Evolutionary conservation across 2,888 invertebrate species (phyloP), one percentile per base, ranked within the genome.

Genomic region (Aelia acuminata): DNA sequence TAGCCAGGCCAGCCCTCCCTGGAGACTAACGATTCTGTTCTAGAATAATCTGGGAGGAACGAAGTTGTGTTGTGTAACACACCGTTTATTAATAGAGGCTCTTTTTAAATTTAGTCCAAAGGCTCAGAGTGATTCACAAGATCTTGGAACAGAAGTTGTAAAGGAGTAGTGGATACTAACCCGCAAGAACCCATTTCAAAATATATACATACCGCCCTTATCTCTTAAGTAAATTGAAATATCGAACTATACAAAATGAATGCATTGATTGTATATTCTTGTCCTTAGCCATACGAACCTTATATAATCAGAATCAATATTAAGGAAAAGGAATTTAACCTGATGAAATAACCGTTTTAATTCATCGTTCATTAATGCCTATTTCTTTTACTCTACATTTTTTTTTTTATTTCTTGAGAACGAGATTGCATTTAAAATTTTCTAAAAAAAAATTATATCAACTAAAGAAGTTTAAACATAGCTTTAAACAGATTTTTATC

Each of bases 31-130:
- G 35, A 10, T 39, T 75, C 39, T 39, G 63, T 35, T 80, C 80
- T 80, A 80, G 80, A 80, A 80, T 47, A 47, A 43, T 80, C 80
- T 80, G 43, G 43, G 43, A 43, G 80, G 43, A 47, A 43, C n/a
- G 80, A 80, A 43, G 80, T 47, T 80, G 3, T 80, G 43, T 47
- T 80, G 80, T 80, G 80, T 80, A 80, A 47, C 43, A 43, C 43
- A 39, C 39, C 13, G 43, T 80, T 47, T 80, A 80, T 80, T 80
- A 47, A 80, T 80, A 80, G 80, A 22, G 1, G 35, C 35, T 35
- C 31, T 70, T 7, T 10, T 35, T 70, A 70, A 70, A 70, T 70
- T 70, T 70, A 35, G 63, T 35, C 63, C 18, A 57, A 26, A 35
- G 35, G 35, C 31, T 18, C 26, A 10, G 4, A 3, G 35, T 70